These are phyloP conservation scores for Recurvirostra avosetta DNA, from an alignment of 2,113 vertebrate genomes.

Conservation along the genomic window DNA sequence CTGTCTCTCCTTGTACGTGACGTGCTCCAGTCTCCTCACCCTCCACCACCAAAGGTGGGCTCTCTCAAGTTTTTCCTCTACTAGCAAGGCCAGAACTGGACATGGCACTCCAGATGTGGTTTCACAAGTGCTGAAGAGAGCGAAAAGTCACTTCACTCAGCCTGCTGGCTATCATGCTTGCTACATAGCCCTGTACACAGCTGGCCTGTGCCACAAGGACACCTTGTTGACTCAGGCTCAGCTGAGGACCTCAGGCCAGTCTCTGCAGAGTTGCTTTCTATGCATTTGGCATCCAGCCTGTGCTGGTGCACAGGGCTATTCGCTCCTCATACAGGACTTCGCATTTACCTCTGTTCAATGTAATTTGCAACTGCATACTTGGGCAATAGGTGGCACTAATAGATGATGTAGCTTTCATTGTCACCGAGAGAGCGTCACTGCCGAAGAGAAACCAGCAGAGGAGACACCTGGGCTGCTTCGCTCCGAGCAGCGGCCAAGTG, in stretches of 20 bases:
- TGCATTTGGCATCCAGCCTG: background rate
- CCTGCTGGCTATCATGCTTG: background rate
- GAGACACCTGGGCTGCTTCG: background rate
- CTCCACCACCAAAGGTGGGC: background rate
- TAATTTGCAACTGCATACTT: background rate
- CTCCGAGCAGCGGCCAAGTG: background rate
- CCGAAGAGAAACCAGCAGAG: background rate
- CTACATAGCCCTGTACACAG: rapidly evolving
- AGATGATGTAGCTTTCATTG: background rate
- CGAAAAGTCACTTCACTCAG: background rate
- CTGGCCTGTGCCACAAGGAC: background rate
- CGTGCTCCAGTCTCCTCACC: too few relatives aligned
- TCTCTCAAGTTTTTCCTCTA: background rate
- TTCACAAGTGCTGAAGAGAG: background rate
- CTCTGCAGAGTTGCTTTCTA: background rate
- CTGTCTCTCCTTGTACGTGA: rapidly evolving
- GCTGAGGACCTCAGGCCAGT: background rate
- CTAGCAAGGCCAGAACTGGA: background rate
- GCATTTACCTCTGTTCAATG: background rate
- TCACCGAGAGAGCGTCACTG: background rate
- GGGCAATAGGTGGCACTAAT: slow-evolving; percentile 44
- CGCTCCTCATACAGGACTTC: background rate
- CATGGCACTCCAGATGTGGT: background rate
- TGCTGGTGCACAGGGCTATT: rapidly evolving
- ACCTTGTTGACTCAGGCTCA: background rate